Percentiles rank a stretch among this genome's conserved stretches.
Evolutionary conservation across 2,113 vertebrate genomes (phyloP).

Genomic region (Sander lucioperca): DNA sequence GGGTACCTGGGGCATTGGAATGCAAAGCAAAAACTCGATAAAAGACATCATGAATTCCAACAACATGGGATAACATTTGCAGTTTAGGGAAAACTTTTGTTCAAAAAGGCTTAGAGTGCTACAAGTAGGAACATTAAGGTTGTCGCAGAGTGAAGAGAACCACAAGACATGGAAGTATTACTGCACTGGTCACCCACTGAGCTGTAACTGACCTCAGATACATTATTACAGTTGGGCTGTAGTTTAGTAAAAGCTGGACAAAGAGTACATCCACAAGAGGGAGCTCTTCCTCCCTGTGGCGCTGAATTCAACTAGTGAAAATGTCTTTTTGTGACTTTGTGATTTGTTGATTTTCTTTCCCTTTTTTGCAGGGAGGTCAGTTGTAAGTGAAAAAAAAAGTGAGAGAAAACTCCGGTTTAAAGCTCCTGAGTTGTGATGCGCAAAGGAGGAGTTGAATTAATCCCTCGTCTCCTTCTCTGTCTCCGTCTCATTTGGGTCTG

Average conservation of each 20-base stretch:
- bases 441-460: constrained; percentile 40
- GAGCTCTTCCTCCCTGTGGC: constrained; percentile 15
- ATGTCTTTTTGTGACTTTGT: constrained; percentile 33
- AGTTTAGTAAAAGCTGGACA: not conserved
- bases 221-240: not conserved
- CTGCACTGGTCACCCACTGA: constrained; percentile 5
- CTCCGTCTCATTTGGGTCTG: constrained; percentile 39
- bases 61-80: not conserved
- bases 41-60: constrained; percentile 43
- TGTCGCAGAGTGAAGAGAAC: not conserved
- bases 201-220: constrained; percentile 8
- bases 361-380: constrained; percentile 16
- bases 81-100: constrained; percentile 10
- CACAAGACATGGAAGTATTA: not conserved
- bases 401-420: constrained; percentile 31
- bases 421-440: constrained; percentile 26
- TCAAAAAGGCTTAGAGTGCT: not conserved
- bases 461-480: constrained; percentile 18
- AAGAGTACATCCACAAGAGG: constrained; percentile 48
- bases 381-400: no score
- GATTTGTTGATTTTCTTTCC: not conserved
- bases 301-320: constrained; percentile 9
- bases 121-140: not conserved
- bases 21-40: constrained; percentile 37
- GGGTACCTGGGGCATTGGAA: constrained; percentile 38